Evolutionary conservation across 2,797 vertebrate species (phyloP), one percentile per base, ranked within the genome.

Genomic region (Salmo trutta): DNA sequence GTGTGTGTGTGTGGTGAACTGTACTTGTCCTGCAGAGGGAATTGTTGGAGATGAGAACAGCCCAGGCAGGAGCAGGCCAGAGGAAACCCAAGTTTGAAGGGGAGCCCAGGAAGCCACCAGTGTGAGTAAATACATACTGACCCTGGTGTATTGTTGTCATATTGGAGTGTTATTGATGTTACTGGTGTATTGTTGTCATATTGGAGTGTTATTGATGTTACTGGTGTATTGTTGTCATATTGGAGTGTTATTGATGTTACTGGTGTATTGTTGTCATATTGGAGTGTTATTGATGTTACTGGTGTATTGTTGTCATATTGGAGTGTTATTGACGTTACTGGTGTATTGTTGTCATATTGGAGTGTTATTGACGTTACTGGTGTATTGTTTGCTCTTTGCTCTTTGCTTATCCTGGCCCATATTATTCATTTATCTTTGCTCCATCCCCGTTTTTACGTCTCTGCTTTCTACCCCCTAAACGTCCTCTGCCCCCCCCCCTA

Each of bases 81-180:
- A 93, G 90, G 88, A 95, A 95, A 73, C 93, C 91, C 7, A 95
- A 95, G 85, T 95, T 95, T 78, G 93, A 95, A 0, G 95, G 95
- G 15, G 95, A 95, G 77, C 95, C 95, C 0, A 95, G 95, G 87
- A 95, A 95, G 73, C 95, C 94, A 6, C 94, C 95, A 1, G 94
- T 95, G 94, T 95, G 86, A 93, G 94, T 91, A 51, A 64, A 6
- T 12, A 15, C 29, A 36, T 7, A 19, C 6, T 15, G 1, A 3
- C 19, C 74, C 72, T 56, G 41, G 10, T 3, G 0, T 47, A 12
- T 3, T 12, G 12, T 47, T 47, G 10, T 47, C 41, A 47, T 10
- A 47, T 41, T 56, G 56, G 24, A 54, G 41, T n/a, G 6, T 73
- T 24, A 4, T 41, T 10, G 36, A 41, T 41, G 36, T 8, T 47